Percentiles rank a stretch among this genome's conserved stretches.
Evolutionary conservation across 1,140 invertebrate genomes (phyloP).

Genomic region (Aleiodes sp.): DNA sequence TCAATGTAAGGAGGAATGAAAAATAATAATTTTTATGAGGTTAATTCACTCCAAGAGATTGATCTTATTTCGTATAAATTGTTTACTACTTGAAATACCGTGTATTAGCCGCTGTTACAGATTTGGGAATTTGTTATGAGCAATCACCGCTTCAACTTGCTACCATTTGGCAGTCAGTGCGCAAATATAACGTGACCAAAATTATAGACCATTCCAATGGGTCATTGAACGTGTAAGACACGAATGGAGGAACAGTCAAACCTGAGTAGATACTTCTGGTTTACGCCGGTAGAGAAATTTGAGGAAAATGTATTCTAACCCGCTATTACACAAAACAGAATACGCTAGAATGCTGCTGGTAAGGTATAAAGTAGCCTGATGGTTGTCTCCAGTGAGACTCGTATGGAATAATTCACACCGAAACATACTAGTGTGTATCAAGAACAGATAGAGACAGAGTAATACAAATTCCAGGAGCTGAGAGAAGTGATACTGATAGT

Average conservation of each 20-base stretch:
- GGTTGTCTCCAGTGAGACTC: not conserved
- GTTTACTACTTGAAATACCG: too few relatives aligned
- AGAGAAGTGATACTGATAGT: not conserved
- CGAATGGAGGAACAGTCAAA: not conserved
- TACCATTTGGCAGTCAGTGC: too few relatives aligned
- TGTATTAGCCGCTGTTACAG: too few relatives aligned
- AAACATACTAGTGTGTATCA: not conserved
- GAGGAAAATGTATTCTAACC: not conserved
- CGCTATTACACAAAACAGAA: slow-evolving; percentile 10
- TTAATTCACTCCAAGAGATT: too few relatives aligned
- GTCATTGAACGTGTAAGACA: not conserved
- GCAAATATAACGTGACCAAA: too few relatives aligned
- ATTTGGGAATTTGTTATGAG: too few relatives aligned
- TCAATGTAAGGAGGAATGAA: too few relatives aligned
- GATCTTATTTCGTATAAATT: too few relatives aligned
- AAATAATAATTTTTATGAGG: too few relatives aligned
- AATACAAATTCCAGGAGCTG: not conserved
- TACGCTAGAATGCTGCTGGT: not conserved
- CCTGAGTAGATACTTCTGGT: not conserved
- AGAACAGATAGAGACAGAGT: not conserved
- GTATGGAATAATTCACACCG: slow-evolving; percentile 4
- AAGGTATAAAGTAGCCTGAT: not conserved
- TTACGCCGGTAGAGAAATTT: not conserved
- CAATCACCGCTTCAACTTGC: too few relatives aligned
- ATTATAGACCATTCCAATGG: too few relatives aligned